Evolutionary conservation across 2,113 vertebrate genomes (phyloP).

Genomic region (Arothron firmamentum): DNA sequence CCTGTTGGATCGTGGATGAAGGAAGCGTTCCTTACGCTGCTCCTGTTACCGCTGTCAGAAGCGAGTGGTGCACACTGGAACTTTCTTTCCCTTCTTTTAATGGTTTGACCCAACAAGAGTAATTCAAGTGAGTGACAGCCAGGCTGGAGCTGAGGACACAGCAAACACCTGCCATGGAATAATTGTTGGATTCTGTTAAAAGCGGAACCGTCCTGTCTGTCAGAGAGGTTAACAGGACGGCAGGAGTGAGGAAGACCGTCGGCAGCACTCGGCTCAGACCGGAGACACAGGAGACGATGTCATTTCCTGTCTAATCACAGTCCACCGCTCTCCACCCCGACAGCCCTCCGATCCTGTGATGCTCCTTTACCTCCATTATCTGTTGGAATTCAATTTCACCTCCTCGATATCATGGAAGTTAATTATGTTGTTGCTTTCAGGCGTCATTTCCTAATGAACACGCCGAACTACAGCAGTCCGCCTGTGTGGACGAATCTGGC

Average conservation of each 20-base stretch:
- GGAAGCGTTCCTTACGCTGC: too few species aligned
- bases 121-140: slow-evolving; percentile 59
- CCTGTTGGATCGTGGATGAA: too few species aligned
- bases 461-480: too few species aligned
- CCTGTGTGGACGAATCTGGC: too few species aligned
- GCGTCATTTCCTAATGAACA: too few species aligned
- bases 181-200: slow-evolving; percentile 56
- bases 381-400: too few species aligned
- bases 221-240: slow-evolving; percentile 18
- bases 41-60: background rate
- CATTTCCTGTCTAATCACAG: background rate
- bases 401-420: too few species aligned
- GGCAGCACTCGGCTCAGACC: slow-evolving; percentile 2
- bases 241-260: slow-evolving; percentile 10
- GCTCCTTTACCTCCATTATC: background rate
- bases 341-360: background rate
- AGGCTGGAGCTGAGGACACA: slow-evolving; percentile 23
- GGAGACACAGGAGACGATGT: background rate
- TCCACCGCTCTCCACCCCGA: background rate
- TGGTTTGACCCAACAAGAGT: slow-evolving; percentile 37
- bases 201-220: slow-evolving; percentile 10
- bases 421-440: too few species aligned
- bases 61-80: background rate
- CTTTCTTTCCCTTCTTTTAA: slow-evolving; percentile 3
- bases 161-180: slow-evolving; percentile 21